These are phyloP conservation scores for Gymnocypris eckloni DNA, from an alignment of 2,797 vertebrate genomes.

Conservation along the genomic window DNA sequence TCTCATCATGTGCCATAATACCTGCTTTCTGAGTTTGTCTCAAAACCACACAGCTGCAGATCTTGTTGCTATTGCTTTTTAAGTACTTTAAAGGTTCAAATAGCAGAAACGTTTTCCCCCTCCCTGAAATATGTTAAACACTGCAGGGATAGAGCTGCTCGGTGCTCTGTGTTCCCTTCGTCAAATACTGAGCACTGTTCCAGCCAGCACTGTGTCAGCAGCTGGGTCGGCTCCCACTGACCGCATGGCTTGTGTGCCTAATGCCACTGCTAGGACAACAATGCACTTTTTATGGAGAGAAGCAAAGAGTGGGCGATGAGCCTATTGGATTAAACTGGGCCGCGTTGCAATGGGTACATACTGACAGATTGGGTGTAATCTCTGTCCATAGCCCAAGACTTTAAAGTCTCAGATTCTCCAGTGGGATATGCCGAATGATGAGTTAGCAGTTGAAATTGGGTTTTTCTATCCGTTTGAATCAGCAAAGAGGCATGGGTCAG, in stretches of 20 bases:
- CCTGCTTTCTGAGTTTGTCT: background rate
- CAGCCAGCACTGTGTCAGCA: constrained; percentile 49
- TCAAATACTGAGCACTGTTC: constrained; percentile 44
- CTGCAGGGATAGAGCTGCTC: constrained; percentile 12
- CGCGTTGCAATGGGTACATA: constrained; percentile 29
- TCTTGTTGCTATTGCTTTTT: background rate
- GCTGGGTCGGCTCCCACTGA: constrained; percentile 42
- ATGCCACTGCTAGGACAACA: constrained; percentile 62
- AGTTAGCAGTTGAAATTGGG: background rate
- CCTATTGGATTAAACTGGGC: constrained; percentile 68
- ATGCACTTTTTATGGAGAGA: constrained; percentile 65
- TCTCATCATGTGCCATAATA: background rate
- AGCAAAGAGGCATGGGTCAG: background rate
- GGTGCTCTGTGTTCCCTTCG: constrained; percentile 20
- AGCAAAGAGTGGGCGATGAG: constrained; percentile 65
- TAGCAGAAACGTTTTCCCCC: background rate
- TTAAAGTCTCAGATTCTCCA: constrained; percentile 61
- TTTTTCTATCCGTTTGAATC: constrained; percentile 16
- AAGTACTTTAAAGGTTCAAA: background rate
- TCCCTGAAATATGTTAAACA: constrained; percentile 27
- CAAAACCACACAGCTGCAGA: background rate
- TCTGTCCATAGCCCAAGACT: constrained; percentile 60
- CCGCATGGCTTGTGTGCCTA: constrained; percentile 52
- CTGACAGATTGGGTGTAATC: constrained; percentile 72
- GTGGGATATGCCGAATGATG: constrained; percentile 63